A percentile compares a stretch with the other conserved stretches of the same genome.
Evolutionary conservation across 2,797 vertebrate species (phyloP).

Genomic region (Periophthalmus magnuspinnatus): DNA sequence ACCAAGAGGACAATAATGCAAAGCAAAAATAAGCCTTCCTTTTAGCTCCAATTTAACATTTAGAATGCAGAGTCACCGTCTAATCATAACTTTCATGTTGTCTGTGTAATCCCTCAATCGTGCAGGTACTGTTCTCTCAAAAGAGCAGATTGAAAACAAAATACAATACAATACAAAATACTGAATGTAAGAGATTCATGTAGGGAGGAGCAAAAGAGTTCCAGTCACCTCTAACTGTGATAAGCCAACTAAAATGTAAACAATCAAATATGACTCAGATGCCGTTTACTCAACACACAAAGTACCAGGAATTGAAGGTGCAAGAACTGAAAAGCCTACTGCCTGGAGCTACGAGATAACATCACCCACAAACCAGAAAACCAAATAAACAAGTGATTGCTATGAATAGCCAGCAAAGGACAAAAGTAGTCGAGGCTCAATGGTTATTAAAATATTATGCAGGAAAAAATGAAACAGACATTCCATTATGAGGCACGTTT

Average conservation of each 20-base stretch:
- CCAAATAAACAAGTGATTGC: constrained; percentile 33
- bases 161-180: too few relatives aligned
- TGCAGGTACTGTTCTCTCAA: too few relatives aligned
- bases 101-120: too few relatives aligned
- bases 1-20: neutral
- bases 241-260: neutral
- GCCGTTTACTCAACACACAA: neutral
- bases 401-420: constrained; percentile 18
- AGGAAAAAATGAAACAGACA: neutral
- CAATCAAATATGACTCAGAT: constrained; percentile 1
- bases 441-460: neutral
- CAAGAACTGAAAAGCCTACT: constrained; percentile 5
- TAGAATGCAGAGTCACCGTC: neutral
- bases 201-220: neutral
- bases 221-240: neutral
- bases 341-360: constrained; percentile 17
- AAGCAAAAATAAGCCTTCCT: neutral
- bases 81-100: neutral
- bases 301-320: constrained; percentile 6
- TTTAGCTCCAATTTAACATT: neutral
- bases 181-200: neutral
- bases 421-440: neutral
- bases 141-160: neutral
- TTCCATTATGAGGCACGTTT: neutral
- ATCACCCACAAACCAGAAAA: constrained; percentile 13